phyloP scores from a whole-genome alignment of 2,797 vertebrate genomes.

The Taeniopygia guttata region DNA sequence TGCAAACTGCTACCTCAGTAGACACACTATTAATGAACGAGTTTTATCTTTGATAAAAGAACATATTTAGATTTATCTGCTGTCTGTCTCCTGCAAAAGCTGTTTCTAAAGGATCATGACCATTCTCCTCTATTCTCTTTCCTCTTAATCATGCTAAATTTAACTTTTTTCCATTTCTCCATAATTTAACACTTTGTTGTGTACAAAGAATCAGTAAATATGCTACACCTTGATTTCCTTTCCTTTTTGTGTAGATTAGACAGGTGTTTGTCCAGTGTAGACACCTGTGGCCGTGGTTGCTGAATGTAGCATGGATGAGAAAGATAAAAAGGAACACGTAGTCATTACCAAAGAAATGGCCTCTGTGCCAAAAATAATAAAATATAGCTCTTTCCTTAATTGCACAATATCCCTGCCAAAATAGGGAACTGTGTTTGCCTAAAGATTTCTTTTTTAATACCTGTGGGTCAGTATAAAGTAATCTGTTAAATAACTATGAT shows the following conservation, averaged over 20 bases:
- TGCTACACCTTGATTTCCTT: neutral
- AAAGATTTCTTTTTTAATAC: constrained; percentile 23
- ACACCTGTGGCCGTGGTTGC: neutral
- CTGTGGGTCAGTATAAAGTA: neutral
- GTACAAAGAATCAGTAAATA: neutral
- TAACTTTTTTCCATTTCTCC: neutral
- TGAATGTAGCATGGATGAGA: neutral
- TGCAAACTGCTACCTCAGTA: neutral
- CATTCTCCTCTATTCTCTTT: neutral
- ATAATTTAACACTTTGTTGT: neutral
- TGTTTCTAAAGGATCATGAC: neutral
- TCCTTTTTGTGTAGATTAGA: neutral
- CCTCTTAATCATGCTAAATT: neutral
- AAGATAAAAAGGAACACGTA: constrained; percentile 1
- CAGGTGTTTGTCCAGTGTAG: neutral
- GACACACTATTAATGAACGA: fast-evolving
- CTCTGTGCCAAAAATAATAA: constrained; percentile 15
- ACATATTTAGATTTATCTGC: neutral
- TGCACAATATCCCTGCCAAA: neutral
- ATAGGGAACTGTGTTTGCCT: neutral
- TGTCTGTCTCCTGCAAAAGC: neutral
- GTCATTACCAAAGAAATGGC: neutral
- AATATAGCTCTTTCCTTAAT: constrained; percentile 7
- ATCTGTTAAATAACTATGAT: neutral
- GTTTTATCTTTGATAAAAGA: neutral